These are phyloP conservation scores for Euleptes europaea DNA, from an alignment of 2,113 vertebrate genomes.

Conservation along the genomic window DNA sequence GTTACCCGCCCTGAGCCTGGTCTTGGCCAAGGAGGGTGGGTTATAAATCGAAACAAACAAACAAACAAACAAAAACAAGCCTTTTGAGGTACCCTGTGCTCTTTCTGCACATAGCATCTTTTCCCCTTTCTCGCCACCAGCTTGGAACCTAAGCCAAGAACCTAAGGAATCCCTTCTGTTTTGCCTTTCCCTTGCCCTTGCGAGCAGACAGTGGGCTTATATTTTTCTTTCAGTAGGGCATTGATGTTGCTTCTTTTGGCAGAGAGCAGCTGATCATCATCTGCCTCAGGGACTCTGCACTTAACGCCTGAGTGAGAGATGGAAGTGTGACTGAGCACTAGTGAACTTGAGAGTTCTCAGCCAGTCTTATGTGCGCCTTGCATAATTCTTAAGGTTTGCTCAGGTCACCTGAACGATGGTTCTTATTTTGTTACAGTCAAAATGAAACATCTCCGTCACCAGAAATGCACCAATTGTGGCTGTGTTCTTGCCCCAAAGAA, in stretches of 20 bases:
- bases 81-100: not conserved
- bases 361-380: constrained; percentile 14
- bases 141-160: not conserved
- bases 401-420: not conserved
- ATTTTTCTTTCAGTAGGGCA: constrained; percentile 53
- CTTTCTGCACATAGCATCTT: not conserved
- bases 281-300: constrained; percentile 56
- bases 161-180: constrained; percentile 4
- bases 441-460: not conserved
- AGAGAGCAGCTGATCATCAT: constrained; percentile 60
- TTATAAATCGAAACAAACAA: too few species aligned
- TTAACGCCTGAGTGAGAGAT: constrained; percentile 43
- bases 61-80: too few species aligned
- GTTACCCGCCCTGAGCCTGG: too few species aligned
- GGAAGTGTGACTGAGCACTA: constrained; percentile 36
- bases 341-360: constrained; percentile 25
- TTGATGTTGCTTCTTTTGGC: constrained; percentile 55
- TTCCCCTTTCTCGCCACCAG: not conserved
- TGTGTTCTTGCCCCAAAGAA: not conserved
- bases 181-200: constrained; percentile 22
- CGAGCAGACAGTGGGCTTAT: constrained; percentile 38
- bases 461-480: not conserved
- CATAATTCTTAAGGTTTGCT: not conserved
- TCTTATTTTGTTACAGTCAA: not conserved
- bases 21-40: too few species aligned